phyloP scores from a whole-genome alignment of 2,888 invertebrate genomes.

The Coenonympha glycerion region DNA sequence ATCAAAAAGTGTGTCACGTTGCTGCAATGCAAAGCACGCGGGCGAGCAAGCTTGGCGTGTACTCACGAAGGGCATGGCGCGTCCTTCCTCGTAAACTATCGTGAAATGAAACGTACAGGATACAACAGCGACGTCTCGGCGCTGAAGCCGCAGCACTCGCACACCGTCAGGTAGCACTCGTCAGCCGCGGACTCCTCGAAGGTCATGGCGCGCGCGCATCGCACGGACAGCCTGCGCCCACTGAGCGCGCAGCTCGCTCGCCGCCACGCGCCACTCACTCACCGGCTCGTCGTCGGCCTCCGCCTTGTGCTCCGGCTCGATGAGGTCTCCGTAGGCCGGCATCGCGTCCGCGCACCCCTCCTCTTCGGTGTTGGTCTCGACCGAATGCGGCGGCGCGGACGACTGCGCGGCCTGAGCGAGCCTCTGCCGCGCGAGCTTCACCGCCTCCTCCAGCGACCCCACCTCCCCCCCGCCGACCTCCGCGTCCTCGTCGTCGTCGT shows the following conservation, averaged over 20 bases:
- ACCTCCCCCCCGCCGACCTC: conserved; percentile 57
- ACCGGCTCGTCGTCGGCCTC: conserved; percentile 52
- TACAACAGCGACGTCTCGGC: conserved; percentile 66
- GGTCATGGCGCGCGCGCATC: conserved; percentile 75
- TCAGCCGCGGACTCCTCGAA: conserved; percentile 68
- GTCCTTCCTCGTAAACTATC: conserved; percentile 60
- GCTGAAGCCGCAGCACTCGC: conserved; percentile 76
- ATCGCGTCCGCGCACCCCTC: conserved; percentile 66
- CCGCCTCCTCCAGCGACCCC: conserved; percentile 74
- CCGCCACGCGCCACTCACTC: conserved; percentile 42
- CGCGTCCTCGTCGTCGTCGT: conserved; percentile 48
- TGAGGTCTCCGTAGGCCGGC: conserved; percentile 74
- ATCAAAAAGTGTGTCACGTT: conserved; percentile 6
- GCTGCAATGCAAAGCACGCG: conserved; percentile 39
- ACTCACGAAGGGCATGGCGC: conserved; percentile 71
- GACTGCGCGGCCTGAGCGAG: conserved; percentile 50
- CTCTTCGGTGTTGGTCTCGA: conserved; percentile 60
- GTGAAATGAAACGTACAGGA: conserved; percentile 72
- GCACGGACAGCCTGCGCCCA: conserved; percentile 53
- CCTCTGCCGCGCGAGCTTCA: conserved; percentile 69
- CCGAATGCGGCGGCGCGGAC: conserved; percentile 57
- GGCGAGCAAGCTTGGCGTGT: conserved; percentile 46
- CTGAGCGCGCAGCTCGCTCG: conserved; percentile 40
- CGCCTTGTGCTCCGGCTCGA: conserved; percentile 57
- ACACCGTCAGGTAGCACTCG: conserved; percentile 69